phyloP scores from a whole-genome alignment of 2,888 invertebrate genomes.

The Noctua comes region DNA sequence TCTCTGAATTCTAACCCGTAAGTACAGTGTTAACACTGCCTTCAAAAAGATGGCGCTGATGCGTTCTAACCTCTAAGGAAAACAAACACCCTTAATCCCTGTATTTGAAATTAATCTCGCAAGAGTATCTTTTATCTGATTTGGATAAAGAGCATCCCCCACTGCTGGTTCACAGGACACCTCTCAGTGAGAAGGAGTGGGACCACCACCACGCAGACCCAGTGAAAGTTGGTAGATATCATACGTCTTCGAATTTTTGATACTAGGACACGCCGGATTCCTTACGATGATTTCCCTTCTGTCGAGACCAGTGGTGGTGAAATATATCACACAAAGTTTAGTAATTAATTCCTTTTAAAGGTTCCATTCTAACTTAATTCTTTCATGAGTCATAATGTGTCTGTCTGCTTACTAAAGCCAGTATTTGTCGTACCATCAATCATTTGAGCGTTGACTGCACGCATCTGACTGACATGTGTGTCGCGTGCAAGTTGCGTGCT shows the following conservation, averaged over 20 bases:
- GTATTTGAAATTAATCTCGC: background rate
- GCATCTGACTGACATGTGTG: slow-evolving; percentile 6
- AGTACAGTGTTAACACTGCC: background rate
- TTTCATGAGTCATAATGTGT: background rate
- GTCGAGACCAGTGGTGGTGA: background rate
- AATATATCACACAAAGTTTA: background rate
- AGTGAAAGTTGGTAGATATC: background rate
- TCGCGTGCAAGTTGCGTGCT: slow-evolving; percentile 39
- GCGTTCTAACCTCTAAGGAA: background rate
- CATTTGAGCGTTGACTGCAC: background rate
- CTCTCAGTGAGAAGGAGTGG: background rate
- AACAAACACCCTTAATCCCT: too few species aligned
- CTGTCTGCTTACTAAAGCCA: background rate
- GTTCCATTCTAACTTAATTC: background rate
- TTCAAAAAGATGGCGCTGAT: background rate
- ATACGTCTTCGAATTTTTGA: background rate
- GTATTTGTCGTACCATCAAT: slow-evolving; percentile 42
- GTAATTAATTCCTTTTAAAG: background rate
- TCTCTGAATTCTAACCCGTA: background rate
- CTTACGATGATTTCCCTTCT: background rate
- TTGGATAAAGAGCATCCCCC: background rate
- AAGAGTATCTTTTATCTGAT: background rate
- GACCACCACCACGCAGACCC: background rate
- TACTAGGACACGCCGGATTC: background rate
- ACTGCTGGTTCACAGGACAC: background rate